Base-by-base conservation (phyloP, 2,888 invertebrate species). In the Villa cingulata region DNA sequence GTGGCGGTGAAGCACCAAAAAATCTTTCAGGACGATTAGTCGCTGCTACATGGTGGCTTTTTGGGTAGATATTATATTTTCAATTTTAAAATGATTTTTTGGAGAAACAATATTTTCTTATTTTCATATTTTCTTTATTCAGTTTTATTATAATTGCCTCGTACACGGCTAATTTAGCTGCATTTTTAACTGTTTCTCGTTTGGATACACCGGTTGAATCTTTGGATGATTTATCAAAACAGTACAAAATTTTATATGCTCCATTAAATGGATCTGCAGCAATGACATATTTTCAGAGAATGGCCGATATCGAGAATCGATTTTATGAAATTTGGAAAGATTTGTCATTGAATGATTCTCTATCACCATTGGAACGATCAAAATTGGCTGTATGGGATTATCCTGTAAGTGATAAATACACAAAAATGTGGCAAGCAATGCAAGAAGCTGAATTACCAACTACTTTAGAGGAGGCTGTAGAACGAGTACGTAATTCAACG, bases 321-420 rank as follows among this genome's bases (percentile, higher is more conserved):
- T 97, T 97, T 68, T 97, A 96, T 64, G 89, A 91, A 89, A 95
- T 96, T 57, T 97, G 97, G 97, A 96, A 96, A 64, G 90, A 94
- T 58, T 91, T 97, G 86, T 92, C 92, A 34, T 70, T 97, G 19
- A 92, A 96, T 65, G 95, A 96, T 68, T 91, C 89, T 46, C 68
- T 96, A 44, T 81, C 83, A 19, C 87, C 91, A 49, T 78, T 89
- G 5, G 92, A 96, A 62, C 74, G 95, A 29, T 88, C 95, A 0
- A 89, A 94, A 65, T 68, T 96, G 16, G 96, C 97, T 0, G 97
- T 97, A 0, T 97, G 96, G 96, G 96, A 97, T 65, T 97, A 97
- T 65, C 97, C 97, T 0, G 94, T 97, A 0, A 92, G 92, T 60
- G 95, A 97, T 69, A 96, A 92, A 62, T 97, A 92, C 67, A 96